A percentile compares a stretch with the other conserved stretches of the same genome.
These are phyloP conservation scores for Scolopax bukidnonensis DNA, from an alignment of 2,797 vertebrate genomes.

Conservation along the genomic window DNA sequence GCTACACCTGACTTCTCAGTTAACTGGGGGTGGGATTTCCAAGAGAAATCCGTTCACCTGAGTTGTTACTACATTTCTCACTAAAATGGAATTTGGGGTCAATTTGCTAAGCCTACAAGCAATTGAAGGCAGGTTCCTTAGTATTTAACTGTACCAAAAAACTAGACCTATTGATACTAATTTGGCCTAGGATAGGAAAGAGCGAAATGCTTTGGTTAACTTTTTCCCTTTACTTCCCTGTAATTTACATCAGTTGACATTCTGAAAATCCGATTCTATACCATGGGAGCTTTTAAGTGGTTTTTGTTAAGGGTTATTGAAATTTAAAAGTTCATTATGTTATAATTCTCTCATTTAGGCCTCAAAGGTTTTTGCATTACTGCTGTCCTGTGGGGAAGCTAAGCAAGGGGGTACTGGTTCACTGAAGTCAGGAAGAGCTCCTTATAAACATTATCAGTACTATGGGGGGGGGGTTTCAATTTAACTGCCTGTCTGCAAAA, in stretches of 20 bases:
- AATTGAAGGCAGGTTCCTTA: background rate
- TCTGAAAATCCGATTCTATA: background rate
- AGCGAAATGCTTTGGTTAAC: background rate
- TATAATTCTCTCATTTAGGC: background rate
- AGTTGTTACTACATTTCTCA: background rate
- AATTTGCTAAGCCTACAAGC: background rate
- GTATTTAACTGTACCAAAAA: background rate
- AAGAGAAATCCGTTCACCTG: background rate
- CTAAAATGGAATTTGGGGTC: background rate
- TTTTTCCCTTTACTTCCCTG: background rate
- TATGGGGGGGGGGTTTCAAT: background rate
- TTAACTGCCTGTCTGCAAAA: conserved; percentile 7
- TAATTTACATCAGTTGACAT: background rate
- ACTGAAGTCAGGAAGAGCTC: background rate
- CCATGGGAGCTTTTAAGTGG: background rate
- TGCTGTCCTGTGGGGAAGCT: background rate
- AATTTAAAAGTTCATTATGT: conserved; percentile 13
- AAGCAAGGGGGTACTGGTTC: background rate
- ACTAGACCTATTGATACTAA: background rate
- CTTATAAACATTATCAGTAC: background rate
- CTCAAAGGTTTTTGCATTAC: conserved; percentile 12
- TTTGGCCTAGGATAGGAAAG: background rate
- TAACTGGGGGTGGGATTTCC: background rate
- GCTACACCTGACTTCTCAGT: background rate
- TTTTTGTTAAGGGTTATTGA: conserved; percentile 2